Evolutionary conservation across 2,797 vertebrate species (phyloP).

Genomic region (Pelochelys cantorii): DNA sequence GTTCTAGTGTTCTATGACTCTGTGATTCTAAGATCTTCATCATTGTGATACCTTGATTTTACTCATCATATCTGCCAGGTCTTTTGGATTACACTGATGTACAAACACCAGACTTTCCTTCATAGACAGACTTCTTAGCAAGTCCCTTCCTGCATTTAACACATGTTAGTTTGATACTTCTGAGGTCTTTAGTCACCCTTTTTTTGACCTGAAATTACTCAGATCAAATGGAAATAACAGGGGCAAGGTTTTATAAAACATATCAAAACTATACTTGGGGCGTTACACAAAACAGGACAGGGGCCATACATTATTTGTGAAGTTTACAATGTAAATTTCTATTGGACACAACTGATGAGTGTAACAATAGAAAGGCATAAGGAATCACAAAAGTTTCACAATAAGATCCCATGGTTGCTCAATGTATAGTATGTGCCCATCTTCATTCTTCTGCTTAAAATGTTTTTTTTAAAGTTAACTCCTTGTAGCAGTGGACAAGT

Average conservation of each 20-base stretch:
- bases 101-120: background rate
- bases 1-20: too few relatives aligned
- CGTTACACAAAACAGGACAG: background rate
- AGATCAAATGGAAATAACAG: background rate
- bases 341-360: background rate
- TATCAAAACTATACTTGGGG: background rate
- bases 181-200: background rate
- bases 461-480: background rate
- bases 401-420: background rate
- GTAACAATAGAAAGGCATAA: background rate
- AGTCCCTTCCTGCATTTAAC: background rate
- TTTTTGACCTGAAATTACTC: background rate
- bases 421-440: rapidly evolving
- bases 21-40: background rate
- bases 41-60: background rate
- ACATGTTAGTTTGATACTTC: rapidly evolving
- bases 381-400: background rate
- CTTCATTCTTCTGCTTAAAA: background rate
- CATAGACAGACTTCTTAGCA: background rate
- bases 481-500: background rate
- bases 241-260: background rate
- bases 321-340: background rate
- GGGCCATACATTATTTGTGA: background rate
- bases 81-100: background rate
- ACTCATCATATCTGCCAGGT: background rate